Percentiles rank a stretch among this genome's conserved stretches.
Evolutionary conservation across 1,140 invertebrate genomes (phyloP).

Genomic region (Wiebesia pumilae): DNA sequence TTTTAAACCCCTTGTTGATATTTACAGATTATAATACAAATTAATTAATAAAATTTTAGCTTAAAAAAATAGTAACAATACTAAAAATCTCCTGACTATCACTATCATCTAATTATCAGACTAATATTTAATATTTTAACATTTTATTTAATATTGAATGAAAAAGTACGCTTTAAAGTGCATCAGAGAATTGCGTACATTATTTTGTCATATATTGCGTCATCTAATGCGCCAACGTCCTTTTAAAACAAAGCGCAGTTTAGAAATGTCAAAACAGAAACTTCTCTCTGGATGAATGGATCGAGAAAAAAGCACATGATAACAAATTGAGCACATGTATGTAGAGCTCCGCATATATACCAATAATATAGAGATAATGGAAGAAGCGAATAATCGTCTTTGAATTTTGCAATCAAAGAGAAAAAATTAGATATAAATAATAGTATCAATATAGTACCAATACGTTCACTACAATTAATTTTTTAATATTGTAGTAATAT

Average conservation of each 20-base stretch:
- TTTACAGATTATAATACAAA: too few species aligned
- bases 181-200: slow-evolving; percentile 53
- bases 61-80: too few species aligned
- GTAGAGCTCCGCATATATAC: neutral
- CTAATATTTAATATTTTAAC: too few species aligned
- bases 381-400: slow-evolving; percentile 12
- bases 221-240: slow-evolving; percentile 52
- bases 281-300: slow-evolving; percentile 54
- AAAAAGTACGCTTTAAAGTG: neutral
- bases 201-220: slow-evolving; percentile 53
- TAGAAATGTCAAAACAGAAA: slow-evolving; percentile 63
- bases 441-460: slow-evolving; percentile 27
- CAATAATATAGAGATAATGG: slow-evolving; percentile 14
- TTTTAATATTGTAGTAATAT: slow-evolving; percentile 2
- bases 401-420: slow-evolving; percentile 45
- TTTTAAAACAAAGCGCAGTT: slow-evolving; percentile 59
- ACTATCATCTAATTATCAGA: too few species aligned
- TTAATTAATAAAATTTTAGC: too few species aligned
- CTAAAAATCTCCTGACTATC: too few species aligned
- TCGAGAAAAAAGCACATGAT: slow-evolving; percentile 58
- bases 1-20: too few species aligned
- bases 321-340: slow-evolving; percentile 51
- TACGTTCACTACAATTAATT: neutral
- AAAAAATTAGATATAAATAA: slow-evolving; percentile 53
- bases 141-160: neutral